phyloP scores from a whole-genome alignment of 2,113 vertebrate species.

The Sapayoa aenigma region DNA sequence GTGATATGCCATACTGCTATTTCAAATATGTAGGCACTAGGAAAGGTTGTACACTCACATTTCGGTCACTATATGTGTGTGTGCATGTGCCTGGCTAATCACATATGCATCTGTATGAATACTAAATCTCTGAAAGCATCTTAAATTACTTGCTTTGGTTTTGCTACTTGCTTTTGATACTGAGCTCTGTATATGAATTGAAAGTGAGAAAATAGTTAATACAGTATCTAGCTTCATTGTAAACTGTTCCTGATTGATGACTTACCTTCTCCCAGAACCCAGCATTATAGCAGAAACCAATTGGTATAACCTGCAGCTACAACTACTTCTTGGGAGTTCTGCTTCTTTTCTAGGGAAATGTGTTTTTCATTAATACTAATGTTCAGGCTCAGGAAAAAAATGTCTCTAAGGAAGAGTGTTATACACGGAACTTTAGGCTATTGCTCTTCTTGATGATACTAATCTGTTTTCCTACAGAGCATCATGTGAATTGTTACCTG shows the following conservation, averaged over 20 bases:
- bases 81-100: background rate
- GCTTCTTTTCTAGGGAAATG: background rate
- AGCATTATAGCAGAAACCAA: background rate
- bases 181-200: background rate
- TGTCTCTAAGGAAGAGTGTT: background rate
- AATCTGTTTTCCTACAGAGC: background rate
- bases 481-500: background rate
- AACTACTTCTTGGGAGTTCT: background rate
- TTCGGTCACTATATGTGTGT: accelerated
- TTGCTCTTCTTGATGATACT: background rate
- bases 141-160: background rate
- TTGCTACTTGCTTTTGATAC: background rate
- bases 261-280: background rate
- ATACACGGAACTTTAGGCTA: background rate
- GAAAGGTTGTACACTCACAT: background rate
- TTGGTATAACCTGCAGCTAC: background rate
- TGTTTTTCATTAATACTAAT: background rate
- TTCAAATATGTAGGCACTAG: background rate
- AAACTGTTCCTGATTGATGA: background rate
- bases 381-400: background rate
- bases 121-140: background rate
- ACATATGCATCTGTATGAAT: background rate
- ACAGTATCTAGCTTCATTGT: background rate
- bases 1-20: background rate
- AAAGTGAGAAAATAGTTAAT: background rate